Evolutionary conservation across 2,113 vertebrate genomes (phyloP), one percentile per base, ranked within the genome.

Genomic region (Solenodon paradoxus): DNA sequence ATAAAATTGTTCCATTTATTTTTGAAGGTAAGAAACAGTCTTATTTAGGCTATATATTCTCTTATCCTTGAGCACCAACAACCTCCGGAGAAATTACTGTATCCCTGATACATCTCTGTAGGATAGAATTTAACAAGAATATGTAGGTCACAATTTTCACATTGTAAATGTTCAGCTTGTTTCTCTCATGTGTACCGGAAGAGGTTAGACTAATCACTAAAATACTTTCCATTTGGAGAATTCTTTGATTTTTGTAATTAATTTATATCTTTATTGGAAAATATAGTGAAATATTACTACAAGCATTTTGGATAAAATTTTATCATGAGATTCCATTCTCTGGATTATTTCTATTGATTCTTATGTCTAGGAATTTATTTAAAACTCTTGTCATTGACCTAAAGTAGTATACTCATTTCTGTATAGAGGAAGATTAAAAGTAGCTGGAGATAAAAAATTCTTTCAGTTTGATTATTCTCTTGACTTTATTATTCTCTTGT

Each of bases 1-100:
- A 88, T 89, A 11, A 81, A 75, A 42, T 53, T 63, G 93, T 97
- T 95, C 85, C 95, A 96, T 78, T 98, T 98, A 94, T 88, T 96
- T 97, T 90, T 92, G 96, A 77, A 66, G 9, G 38, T 64, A 66
- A 87, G 24, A 90, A 69, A 77, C 28, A 77, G 86, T 9, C 35
- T 91, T 9, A 12, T 15, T 42, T 78, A 47, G 64, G 16, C 7
- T 49, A 6, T 3, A 1, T 8, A 28, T 9, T 47, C 5, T 71
- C 28, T 69, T 75, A 63, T 40, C 53, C 88, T 61, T 79, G 69
- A 74, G 8, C 12, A 10, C 6, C n/a, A 85, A 9, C n/a, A 24
- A 32, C 7, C 59, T 63, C 12, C 11, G 75, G 11, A 68, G 28
- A 24, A 88, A 4, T 40, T 24, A 28, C 30, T 40, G 17, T 26